Evolutionary conservation across 2,888 invertebrate genomes (phyloP), one percentile per base, ranked within the genome.

Genomic region (Lucinisca nassula): DNA sequence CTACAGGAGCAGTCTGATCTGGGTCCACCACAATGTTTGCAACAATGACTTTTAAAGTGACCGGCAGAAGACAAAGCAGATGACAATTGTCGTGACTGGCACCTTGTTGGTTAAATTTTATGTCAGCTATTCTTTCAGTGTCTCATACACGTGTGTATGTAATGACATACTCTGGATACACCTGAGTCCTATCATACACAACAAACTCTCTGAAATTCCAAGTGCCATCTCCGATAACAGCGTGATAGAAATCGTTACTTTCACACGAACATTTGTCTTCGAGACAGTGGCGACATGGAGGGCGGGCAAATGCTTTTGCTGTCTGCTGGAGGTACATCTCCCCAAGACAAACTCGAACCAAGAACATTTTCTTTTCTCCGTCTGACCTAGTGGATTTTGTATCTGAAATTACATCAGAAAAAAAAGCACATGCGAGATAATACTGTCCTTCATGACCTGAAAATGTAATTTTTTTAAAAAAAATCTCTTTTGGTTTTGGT

Each of bases 131-230:
- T n/a, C n/a, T n/a, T n/a, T n/a, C n/a, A n/a, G n/a, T n/a, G n/a
- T n/a, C n/a, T 58, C 58, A 58, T 58, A 67, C 67, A 14, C 91
- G 75, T 37, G 55, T 75, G 79, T 92, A 92, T 17, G 90, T 86
- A 38, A 93, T 90, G 12, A 93, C 75, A 85, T 92, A 93, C 45
- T 93, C 93, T 24, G 93, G 93, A 79, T 93, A 93, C 24, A 88
- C 88, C 32, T 92, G 90, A 32, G 83, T 85, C 45, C 84, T 83
- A 40, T 92, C 91, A 88, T 91, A 93, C 10, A 92, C 86, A 10
- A 93, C 79, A 91, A 93, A 93, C 86, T 93, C 93, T 8, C 93
- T 79, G 70, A 93, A 93, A 30, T 90, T 91, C 91, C 91, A 91
- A 17, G 37, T 30, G 4, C 90, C 90, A 51, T 91, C 92, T 4